phyloP scores from a whole-genome alignment of 1,140 invertebrate species.

The Sipha flava region DNA sequence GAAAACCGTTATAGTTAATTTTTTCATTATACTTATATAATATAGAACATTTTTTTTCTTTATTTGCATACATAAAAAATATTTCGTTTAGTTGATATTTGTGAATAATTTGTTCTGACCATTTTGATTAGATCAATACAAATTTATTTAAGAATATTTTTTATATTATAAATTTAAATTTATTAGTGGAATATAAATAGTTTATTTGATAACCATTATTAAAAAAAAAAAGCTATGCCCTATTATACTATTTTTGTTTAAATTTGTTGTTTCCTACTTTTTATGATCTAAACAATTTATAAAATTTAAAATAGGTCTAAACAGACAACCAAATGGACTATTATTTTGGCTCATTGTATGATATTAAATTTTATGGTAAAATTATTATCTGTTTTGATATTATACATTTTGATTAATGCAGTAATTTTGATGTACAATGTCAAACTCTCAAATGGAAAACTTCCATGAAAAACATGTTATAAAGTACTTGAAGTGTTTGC shows the following conservation, averaged over 20 bases:
- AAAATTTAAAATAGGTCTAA: not conserved
- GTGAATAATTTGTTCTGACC: constrained; percentile 29
- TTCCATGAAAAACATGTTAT: not conserved
- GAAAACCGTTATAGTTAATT: constrained; percentile 15
- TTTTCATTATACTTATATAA: constrained; percentile 31
- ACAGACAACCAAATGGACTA: not conserved
- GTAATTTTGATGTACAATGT: not conserved
- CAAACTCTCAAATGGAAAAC: not conserved
- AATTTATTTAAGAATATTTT: constrained; percentile 33
- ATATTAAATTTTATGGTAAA: not conserved
- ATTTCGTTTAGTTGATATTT: constrained; percentile 16
- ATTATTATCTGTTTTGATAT: constrained; percentile 5
- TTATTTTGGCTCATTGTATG: not conserved
- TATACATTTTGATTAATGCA: constrained; percentile 10
- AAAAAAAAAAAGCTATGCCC: not conserved
- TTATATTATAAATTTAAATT: constrained; percentile 30
- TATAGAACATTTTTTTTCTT: constrained; percentile 25
- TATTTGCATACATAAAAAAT: constrained; percentile 6
- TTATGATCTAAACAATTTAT: not conserved
- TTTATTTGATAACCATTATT: constrained; percentile 26
- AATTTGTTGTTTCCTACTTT: constrained; percentile 5
- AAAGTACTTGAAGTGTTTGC: too few species aligned
- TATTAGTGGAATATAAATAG: constrained; percentile 28
- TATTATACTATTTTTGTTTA: not conserved
- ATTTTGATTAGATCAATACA: constrained; percentile 29